Base-by-base conservation (phyloP, 64 coral and sea anemone species). In the Montipora foliosa region DNA sequence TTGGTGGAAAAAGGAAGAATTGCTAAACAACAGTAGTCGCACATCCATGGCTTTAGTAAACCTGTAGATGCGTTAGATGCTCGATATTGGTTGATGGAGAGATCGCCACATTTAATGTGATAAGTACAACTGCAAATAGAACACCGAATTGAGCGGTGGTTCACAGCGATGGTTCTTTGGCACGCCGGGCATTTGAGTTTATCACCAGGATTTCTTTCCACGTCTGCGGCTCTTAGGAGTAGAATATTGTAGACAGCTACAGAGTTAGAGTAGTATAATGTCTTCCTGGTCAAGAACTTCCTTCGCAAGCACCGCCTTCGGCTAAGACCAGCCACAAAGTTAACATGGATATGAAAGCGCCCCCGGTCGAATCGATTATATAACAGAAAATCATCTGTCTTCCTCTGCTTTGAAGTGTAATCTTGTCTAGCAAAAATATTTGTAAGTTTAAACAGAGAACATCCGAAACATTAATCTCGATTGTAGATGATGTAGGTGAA, bases 191-290 rank as follows among this genome's bases (percentile, higher is more conserved):
- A 55, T 55, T 55, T 55, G 52, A 55, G 52, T 55, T 55, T 55
- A 55, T 55, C 52, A 55, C 52, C 52, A 55, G 52, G 52, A 55
- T 55, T 55, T 55, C 52, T 55, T 55, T 55, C 52, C 52, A 55
- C 52, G 52, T 55, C 52, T 55, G 2, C 52, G 52, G 52, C 67
- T 69, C 67, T 8, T 69, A 69, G 12, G 67, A 69, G 67, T 6
- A 69, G 67, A 69, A 69, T 69, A 69, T 69, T 69, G 67, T 69
- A 69, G 67, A 15, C n/a, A 69, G 67, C 67, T 69, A 14, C 67
- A 69, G 67, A 69, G 67, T 7, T 69, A 69, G 67, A 69, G 12
- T 69, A 69, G 67, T 69, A 69, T 69, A 69, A 69, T 69, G 0
- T 69, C 67, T 69, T 69, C 67, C 67, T 20, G 67, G 67, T 5